Evolutionary conservation across 2,113 vertebrate genomes (phyloP).

Genomic region (Glareola pratincola): DNA sequence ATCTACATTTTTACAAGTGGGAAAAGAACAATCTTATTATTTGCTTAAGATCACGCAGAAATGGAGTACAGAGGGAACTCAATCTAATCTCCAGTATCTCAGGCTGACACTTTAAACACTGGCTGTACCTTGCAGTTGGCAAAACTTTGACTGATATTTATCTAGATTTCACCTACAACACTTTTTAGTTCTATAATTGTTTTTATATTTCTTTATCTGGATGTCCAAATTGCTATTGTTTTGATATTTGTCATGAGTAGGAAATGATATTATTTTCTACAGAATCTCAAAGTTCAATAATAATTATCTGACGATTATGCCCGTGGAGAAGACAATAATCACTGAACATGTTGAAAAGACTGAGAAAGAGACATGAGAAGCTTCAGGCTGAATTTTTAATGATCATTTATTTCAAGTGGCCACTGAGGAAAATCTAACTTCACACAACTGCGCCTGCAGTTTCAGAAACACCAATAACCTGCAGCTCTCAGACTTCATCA

Average conservation of each 20-base stretch:
- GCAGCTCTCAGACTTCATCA: neutral
- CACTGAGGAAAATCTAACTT: neutral
- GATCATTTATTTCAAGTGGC: neutral
- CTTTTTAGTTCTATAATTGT: neutral
- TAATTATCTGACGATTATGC: neutral
- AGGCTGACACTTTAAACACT: neutral
- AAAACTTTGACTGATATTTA: neutral
- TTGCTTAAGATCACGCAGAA: neutral
- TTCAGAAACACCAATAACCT: neutral
- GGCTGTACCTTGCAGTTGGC: neutral
- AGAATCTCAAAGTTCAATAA: neutral
- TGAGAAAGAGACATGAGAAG: neutral
- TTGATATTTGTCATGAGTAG: neutral
- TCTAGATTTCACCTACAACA: neutral
- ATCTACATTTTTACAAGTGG: neutral
- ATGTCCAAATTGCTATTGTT: neutral
- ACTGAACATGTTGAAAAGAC: neutral
- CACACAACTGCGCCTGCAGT: neutral
- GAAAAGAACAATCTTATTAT: neutral
- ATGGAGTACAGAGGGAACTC: neutral
- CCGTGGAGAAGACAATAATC: neutral
- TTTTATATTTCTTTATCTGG: neutral
- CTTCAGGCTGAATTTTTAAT: neutral
- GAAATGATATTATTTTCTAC: neutral
- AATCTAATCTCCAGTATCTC: neutral